Conservation (phyloP, 2,113 vertebrate genomes). For the Xiphorhynchus elegans region DNA sequence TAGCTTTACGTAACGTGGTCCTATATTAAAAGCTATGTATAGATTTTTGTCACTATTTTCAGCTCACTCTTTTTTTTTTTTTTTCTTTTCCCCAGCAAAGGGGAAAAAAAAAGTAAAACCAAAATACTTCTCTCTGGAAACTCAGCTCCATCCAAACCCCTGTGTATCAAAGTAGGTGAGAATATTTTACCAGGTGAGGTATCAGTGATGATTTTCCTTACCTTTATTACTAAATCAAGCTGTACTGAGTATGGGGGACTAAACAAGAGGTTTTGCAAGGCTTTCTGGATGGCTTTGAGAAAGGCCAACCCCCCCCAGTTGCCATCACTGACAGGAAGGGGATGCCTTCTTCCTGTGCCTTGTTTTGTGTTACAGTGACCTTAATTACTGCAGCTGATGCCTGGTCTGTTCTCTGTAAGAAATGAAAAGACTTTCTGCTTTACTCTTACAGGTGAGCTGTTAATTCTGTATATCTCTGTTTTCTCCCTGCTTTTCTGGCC, state of each 20-base stretch:
- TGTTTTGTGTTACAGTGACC: neutral
- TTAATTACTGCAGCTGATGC: neutral
- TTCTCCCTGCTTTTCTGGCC: neutral
- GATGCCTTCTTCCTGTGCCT: neutral
- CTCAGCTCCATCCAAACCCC: neutral
- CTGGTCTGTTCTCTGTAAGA: neutral
- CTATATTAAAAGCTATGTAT: constrained; percentile 25
- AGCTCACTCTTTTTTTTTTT: neutral
- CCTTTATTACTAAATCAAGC: neutral
- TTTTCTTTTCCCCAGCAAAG: neutral
- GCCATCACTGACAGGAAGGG: neutral
- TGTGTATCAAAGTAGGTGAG: neutral
- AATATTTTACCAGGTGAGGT: neutral
- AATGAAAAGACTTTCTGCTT: neutral
- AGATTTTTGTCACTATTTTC: constrained; percentile 38
- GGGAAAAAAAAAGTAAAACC: neutral
- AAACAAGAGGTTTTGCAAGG: neutral
- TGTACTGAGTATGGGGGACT: neutral
- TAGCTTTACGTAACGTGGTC: neutral
- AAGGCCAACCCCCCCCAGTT: neutral
- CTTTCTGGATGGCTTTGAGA: neutral
- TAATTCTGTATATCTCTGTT: neutral
- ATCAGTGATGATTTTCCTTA: neutral
- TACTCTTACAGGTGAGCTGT: neutral
- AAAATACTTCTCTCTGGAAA: neutral